These are phyloP conservation scores for Tetragnatha montana DNA, from an alignment of 2,888 invertebrate species.

Conservation along the genomic window DNA sequence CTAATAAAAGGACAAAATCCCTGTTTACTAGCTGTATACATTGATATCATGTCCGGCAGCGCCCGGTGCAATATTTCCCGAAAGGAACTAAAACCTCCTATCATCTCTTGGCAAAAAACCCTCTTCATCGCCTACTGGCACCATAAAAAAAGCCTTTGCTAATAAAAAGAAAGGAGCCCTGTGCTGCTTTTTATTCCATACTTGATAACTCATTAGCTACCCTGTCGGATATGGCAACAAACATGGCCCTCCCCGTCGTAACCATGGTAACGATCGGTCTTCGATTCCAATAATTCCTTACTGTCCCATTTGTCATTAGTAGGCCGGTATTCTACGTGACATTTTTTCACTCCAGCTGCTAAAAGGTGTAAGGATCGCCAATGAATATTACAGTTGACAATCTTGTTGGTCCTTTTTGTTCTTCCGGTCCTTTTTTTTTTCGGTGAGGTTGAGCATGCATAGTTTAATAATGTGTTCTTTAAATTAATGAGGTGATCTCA, in stretches of 20 bases:
- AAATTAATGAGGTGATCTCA: neutral
- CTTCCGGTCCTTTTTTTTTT: neutral
- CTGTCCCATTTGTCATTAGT: neutral
- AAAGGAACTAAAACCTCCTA: neutral
- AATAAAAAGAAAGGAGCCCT: neutral
- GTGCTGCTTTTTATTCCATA: constrained; percentile 5
- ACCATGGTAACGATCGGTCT: neutral
- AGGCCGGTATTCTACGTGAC: neutral
- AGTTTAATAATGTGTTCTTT: neutral
- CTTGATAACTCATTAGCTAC: constrained; percentile 31
- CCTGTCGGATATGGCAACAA: constrained; percentile 20
- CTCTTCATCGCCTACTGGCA: neutral
- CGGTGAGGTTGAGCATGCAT: neutral
- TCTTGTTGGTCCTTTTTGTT: neutral
- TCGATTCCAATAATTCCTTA: neutral
- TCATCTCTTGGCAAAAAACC: neutral
- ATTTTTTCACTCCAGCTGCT: neutral
- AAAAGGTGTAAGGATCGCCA: neutral
- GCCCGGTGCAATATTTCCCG: neutral
- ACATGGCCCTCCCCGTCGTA: neutral
- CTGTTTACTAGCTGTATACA: neutral
- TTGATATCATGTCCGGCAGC: neutral
- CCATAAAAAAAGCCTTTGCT: neutral
- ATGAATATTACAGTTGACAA: neutral
- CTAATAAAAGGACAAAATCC: neutral